Percentiles rank a stretch among this genome's conserved stretches.
These are phyloP conservation scores for Amazona vittata DNA, from an alignment of 2,113 vertebrate genomes.

Conservation along the genomic window DNA sequence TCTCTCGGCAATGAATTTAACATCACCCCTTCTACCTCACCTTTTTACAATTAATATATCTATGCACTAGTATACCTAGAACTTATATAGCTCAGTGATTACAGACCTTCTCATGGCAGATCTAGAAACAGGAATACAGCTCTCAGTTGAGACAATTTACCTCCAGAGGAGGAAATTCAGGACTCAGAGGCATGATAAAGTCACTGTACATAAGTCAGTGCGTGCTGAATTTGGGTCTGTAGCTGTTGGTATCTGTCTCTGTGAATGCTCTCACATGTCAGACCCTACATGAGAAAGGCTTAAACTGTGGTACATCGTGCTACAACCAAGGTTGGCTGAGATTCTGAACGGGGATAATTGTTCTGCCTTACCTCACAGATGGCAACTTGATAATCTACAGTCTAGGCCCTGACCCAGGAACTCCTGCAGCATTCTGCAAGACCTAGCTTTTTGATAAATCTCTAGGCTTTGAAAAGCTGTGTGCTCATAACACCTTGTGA, in stretches of 20 bases:
- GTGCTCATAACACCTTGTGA: constrained; percentile 2
- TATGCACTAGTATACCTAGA: not conserved
- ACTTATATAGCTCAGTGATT: not conserved
- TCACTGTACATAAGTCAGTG: not conserved
- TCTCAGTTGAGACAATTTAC: not conserved
- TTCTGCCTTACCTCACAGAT: constrained; percentile 18
- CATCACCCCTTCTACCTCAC: not conserved
- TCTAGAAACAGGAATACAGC: not conserved
- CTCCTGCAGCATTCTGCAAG: not conserved
- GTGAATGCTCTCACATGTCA: not conserved
- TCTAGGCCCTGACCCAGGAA: not conserved
- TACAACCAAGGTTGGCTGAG: not conserved
- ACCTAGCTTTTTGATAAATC: constrained; percentile 6
- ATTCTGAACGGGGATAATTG: not conserved
- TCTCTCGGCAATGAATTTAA: not conserved
- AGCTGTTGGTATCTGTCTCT: not conserved
- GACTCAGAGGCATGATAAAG: not conserved
- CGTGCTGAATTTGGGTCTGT: accelerated
- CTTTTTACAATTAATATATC: not conserved
- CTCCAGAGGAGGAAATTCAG: not conserved
- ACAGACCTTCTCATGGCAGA: not conserved
- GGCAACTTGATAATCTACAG: not conserved
- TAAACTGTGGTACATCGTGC: not conserved
- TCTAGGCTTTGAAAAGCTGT: constrained; percentile 2
- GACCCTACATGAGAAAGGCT: not conserved